Evolutionary conservation across 2,113 vertebrate genomes (phyloP).

Genomic region (Bos indicus): DNA sequence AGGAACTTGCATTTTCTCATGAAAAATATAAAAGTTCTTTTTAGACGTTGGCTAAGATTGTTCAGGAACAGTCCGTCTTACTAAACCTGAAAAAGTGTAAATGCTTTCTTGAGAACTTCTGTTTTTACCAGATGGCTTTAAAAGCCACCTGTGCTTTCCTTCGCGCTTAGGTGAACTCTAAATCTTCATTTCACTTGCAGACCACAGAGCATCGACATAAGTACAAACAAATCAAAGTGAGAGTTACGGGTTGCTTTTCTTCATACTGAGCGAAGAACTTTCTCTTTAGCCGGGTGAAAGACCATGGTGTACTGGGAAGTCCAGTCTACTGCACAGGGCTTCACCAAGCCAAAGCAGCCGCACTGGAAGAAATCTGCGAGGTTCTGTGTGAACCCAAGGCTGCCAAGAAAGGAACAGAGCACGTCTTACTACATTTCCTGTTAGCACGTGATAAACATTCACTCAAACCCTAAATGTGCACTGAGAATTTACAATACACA

Average conservation of each 20-base stretch:
- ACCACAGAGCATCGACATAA: slow-evolving; percentile 7
- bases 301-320: slow-evolving; percentile 86
- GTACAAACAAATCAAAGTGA: slow-evolving; percentile 25
- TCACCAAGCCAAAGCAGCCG: slow-evolving; percentile 90
- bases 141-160: background rate
- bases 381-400: slow-evolving; percentile 90
- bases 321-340: slow-evolving; percentile 89
- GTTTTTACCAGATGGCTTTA: slow-evolving; percentile 39
- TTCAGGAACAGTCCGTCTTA: slow-evolving; percentile 44
- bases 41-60: slow-evolving; percentile 32
- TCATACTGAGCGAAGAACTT: slow-evolving; percentile 86
- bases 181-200: slow-evolving; percentile 27
- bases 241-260: background rate
- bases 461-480: background rate
- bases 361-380: slow-evolving; percentile 93
- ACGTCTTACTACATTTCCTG: slow-evolving; percentile 6
- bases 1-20: slow-evolving; percentile 42
- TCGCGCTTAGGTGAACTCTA: slow-evolving; percentile 24
- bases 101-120: slow-evolving; percentile 24
- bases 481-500: background rate
- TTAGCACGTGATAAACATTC: background rate
- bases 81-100: slow-evolving; percentile 40
- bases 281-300: slow-evolving; percentile 80
- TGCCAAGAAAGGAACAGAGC: slow-evolving; percentile 71
- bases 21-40: slow-evolving; percentile 51